Conservation (phyloP, 2,888 invertebrate genomes). For the Phasia obesa region DNA sequence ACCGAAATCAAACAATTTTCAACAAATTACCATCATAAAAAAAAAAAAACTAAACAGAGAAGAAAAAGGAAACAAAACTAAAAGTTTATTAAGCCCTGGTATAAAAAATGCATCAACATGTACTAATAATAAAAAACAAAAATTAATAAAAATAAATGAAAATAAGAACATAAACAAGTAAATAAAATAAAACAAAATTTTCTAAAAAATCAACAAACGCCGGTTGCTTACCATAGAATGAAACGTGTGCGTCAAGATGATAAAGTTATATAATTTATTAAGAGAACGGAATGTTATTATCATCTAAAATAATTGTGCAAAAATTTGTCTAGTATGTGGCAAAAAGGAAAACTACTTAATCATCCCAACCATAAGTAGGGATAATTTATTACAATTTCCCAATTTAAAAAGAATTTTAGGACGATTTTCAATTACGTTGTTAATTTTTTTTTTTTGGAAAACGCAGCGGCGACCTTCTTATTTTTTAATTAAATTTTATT, state of each 20-base stretch:
- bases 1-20: constrained; percentile 55
- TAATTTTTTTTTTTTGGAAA: no score
- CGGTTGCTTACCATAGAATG: not conserved
- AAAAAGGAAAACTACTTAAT: no score
- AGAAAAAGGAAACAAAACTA: constrained; percentile 11
- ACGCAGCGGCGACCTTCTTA: no score
- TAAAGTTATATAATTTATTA: not conserved
- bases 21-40: constrained; percentile 59
- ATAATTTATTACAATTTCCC: no score
- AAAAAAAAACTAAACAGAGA: constrained; percentile 35
- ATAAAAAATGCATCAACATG: constrained; percentile 32
- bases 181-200: constrained; percentile 34
- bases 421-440: no score
- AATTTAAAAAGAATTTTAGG: no score
- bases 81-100: constrained; percentile 30
- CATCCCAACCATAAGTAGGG: no score
- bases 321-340: no score
- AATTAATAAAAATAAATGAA: constrained; percentile 12
- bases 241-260: not conserved
- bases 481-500: no score
- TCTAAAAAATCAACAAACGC: constrained; percentile 31
- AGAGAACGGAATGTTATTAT: not conserved
- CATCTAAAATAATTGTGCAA: no score
- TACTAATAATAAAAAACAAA: constrained; percentile 32
- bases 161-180: constrained; percentile 2